Evolutionary conservation across 2,888 invertebrate genomes (phyloP), one percentile per base, ranked within the genome.

Genomic region (Synanthedon myopaeformis): DNA sequence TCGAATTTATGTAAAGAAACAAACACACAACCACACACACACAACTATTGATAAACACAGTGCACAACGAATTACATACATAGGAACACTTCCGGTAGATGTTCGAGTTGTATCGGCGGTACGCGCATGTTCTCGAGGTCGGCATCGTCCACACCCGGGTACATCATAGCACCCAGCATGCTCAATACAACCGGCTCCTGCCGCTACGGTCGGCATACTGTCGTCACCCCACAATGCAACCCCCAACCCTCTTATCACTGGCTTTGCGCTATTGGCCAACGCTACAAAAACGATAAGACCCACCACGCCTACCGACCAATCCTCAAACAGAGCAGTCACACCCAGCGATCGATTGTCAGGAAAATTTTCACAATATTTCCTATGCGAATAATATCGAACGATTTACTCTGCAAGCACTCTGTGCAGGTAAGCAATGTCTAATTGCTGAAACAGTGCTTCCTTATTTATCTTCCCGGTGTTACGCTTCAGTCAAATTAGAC

Each of bases 31-130:
- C 14, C 51, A 45, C 53, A 53, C 53, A 53, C 12, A 41, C 41
- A 53, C 53, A 53, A 14, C 41, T 14, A 28, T 28, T 28, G 28
- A 28, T 28, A 51, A 52, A 28, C 53, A 53, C 51, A 51, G 28
- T 35, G 35, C 51, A 51, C 51, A 51, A 51, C 50, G 51, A 51
- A 51, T 57, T 84, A 91, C 92, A 89, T 91, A 92, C 92, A 91
- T 78, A 92, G 78, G 67, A 93, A 88, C 83, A 92, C 91, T 80
- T 92, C 92, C 42, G 93, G 93, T 68, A 93, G 89, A 73, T 91
- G 91, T 75, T 92, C 92, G 62, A 93, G 85, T 71, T 91, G 91
- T 67, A 93, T 92, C 64, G 92, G 92, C 58, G 93, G 93, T 64
- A 93, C 92, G 72, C 93, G 89, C 83, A 91, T 89, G 75, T 89